Evolutionary conservation across 2,113 vertebrate species (phyloP).

Genomic region (Columba janthina): DNA sequence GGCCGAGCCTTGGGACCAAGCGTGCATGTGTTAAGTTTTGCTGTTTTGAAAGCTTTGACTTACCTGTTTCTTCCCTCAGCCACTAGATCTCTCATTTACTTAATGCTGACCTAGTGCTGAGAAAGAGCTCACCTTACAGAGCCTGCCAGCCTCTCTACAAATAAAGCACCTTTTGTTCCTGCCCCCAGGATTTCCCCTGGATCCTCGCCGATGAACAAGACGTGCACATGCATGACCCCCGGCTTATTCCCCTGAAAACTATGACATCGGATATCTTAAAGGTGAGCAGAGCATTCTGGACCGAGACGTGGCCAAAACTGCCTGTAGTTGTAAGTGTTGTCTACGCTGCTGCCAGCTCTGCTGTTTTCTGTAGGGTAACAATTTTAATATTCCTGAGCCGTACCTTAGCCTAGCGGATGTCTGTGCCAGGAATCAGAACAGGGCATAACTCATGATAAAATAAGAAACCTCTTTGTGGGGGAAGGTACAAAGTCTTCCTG

Average conservation of each 20-base stretch:
- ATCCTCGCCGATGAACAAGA: slow-evolving; percentile 97
- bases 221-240: slow-evolving; percentile 92
- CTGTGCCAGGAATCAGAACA: neutral
- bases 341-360: neutral
- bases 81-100: neutral
- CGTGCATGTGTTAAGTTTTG: neutral
- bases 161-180: neutral
- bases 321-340: neutral
- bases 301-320: neutral
- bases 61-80: neutral
- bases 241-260: slow-evolving; percentile 94
- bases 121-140: neutral
- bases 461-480: neutral
- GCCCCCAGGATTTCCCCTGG: slow-evolving; percentile 92
- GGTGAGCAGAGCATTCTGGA: slow-evolving; percentile 68
- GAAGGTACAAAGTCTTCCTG: neutral
- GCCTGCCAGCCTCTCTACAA: neutral
- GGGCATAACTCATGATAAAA: neutral
- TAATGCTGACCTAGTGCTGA: neutral
- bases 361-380: neutral
- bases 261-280: slow-evolving; percentile 98
- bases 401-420: neutral
- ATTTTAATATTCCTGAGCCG: neutral
- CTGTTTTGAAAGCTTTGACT: neutral
- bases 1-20: neutral